Percentiles rank a stretch among this genome's conserved stretches.
These are phyloP conservation scores for Acrossocheilus fasciatus DNA, from an alignment of 2,797 vertebrate genomes.

Conservation along the genomic window DNA sequence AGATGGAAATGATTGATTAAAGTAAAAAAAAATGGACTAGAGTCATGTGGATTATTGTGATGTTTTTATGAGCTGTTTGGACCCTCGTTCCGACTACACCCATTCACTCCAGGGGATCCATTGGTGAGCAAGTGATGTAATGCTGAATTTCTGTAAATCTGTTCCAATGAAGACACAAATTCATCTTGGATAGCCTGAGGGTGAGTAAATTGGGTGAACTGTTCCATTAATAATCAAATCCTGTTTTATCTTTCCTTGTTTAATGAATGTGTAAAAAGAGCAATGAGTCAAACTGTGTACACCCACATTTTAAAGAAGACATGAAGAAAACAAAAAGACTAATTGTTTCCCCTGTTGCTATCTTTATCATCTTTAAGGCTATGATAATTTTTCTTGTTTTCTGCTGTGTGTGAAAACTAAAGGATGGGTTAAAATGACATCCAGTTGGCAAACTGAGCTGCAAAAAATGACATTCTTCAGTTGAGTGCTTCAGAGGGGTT, in stretches of 20 bases:
- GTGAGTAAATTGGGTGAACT: neutral
- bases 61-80: neutral
- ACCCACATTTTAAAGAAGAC: constrained; percentile 10
- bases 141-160: neutral
- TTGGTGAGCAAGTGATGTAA: neutral
- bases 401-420: neutral
- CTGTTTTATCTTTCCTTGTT: neutral
- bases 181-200: neutral
- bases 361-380: neutral
- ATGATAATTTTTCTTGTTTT: constrained; percentile 9
- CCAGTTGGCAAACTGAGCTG: constrained; percentile 32
- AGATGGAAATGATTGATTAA: neutral
- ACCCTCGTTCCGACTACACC: neutral
- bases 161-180: neutral
- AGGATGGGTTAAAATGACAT: neutral
- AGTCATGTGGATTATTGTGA: neutral
- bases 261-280: constrained; percentile 11
- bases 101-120: neutral
- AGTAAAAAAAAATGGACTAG: neutral
- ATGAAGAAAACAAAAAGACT: constrained; percentile 29
- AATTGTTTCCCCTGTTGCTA: constrained; percentile 15
- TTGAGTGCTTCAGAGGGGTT: constrained; percentile 20
- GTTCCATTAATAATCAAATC: neutral
- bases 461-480: neutral
- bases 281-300: neutral